Evolutionary conservation across 2,797 vertebrate species (phyloP), one percentile per base, ranked within the genome.

Genomic region (Florisuga fusca): DNA sequence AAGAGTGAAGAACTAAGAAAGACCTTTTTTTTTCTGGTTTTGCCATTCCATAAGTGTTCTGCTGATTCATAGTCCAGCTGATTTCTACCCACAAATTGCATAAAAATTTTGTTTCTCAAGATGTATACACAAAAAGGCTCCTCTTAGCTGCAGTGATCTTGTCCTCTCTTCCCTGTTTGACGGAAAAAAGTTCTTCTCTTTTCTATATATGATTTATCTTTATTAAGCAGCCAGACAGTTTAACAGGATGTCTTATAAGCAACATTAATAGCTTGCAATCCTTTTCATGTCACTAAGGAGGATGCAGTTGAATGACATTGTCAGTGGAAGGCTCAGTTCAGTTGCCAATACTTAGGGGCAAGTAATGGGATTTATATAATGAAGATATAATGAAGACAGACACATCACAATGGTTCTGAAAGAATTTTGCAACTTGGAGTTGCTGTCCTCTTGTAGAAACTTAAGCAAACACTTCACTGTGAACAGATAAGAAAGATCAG

Each of bases 281-380:
- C 14, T 72, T 75, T 68, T 41, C 21, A 27, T 27, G 8, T 18
- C 11, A 23, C 26, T 61, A 8, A 45, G 31, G 43, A 86, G 41
- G 15, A 18, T 72, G 10, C 15, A 27, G 20, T 20, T 1, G 0
- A 68, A 66, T 1, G 5, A 21, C 16, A 29, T 6, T 75, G 7
- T 9, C 17, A 76, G 23, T 38, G 19, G 27, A 87, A 75, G 46
- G 10, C 19, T 68, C 29, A 27, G 18, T 64, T 85, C 53, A 57
- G 20, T 46, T 79, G 21, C 19, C 6, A 5, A 29, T 62, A 48
- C 3, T 18, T 18, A 8, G 3, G 14, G 6, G 15, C 15, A 68
- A n/a, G 18, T 41, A 53, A 27, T 22, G 12, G 9, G 7, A 57
- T 67, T 72, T 38, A 43, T 27, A 19, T 4, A 55, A 33, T 1